Evolutionary conservation across 2,113 vertebrate genomes (phyloP).

Genomic region (Glaucomys volans): DNA sequence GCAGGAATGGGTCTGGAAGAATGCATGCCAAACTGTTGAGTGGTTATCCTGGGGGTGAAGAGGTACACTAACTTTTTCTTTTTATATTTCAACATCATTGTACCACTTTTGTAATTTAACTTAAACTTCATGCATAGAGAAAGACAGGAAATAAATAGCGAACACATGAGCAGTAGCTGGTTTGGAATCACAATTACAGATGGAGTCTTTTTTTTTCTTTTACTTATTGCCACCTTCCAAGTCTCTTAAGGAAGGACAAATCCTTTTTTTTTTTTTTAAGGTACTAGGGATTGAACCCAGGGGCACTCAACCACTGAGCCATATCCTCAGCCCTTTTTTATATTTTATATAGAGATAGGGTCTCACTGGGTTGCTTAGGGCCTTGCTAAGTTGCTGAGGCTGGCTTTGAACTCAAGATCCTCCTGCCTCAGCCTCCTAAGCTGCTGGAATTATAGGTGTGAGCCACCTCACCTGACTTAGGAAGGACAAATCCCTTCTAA

Average conservation of each 20-base stretch:
- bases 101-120: slow-evolving; percentile 16
- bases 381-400: no score
- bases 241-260: not conserved
- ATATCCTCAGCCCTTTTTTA: no score
- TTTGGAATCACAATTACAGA: not conserved
- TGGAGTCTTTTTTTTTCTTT: not conserved
- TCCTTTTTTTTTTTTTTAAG: not conserved
- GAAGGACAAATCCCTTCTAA: not conserved
- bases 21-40: not conserved
- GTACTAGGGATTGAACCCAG: no score
- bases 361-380: no score
- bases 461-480: no score
- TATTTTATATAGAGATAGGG: no score
- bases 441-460: no score
- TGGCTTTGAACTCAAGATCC: no score
- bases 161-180: not conserved
- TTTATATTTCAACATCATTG: not conserved
- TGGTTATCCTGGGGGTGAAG: not conserved
- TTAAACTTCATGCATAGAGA: not conserved
- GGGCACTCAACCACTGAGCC: no score
- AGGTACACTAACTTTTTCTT: not conserved
- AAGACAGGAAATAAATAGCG: not conserved
- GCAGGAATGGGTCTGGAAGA: not conserved
- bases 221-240: not conserved
- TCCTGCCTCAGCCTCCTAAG: no score